Base-by-base conservation (phyloP, 2,113 vertebrate genomes). In the Ivindomyrus marchei region DNA sequence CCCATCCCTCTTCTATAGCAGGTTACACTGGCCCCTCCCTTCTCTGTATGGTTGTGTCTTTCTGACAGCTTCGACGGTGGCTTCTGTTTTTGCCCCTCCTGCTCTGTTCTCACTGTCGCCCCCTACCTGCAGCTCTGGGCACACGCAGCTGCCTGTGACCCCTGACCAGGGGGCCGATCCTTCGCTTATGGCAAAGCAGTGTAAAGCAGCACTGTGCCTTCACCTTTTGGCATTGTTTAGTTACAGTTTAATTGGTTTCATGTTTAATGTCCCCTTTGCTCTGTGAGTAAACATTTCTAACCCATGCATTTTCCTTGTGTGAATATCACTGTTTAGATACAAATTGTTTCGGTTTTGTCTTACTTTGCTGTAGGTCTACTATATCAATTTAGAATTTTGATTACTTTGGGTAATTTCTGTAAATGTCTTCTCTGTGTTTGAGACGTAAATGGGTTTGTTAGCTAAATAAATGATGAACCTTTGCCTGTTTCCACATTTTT, bases 261-360 rank as follows among this genome's bases (percentile, higher is more conserved):
- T 91, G 92, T 95, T 95, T 89, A 58, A 39, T 93, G 95, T 93
- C 94, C 88, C 91, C 95, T 94, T 90, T 89, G 94, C 92, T 93
- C 90, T 94, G 93, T 91, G 93, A 95, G 83, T 94, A 96, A 96
- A 92, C 94, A 95, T 91, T 96, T 96, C 94, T 94, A 95, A 95
- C 92, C 91, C 89, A 70, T 88, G 90, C 53, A 70, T 86, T 89
- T 90, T 83, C 13, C 19, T 80, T 50, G 62, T 50, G 45, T 62
- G 42, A 91, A 92, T 91, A 86, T 92, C 91, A 8, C 88, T 93
- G 89, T 94, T 91, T 56, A 85, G 27, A 39, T 53, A 9, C 17
- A 53, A 56, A 47, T 47, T 85, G 21, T 24, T 89, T 83, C 19
- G 8, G 27, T 39, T 74, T 42, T 42, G 74, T 83, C 27, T 84